A percentile compares a stretch with the other conserved stretches of the same genome.
Evolutionary conservation across 2,113 vertebrate species (phyloP).

Genomic region (Campylorhamphus procurvoides): DNA sequence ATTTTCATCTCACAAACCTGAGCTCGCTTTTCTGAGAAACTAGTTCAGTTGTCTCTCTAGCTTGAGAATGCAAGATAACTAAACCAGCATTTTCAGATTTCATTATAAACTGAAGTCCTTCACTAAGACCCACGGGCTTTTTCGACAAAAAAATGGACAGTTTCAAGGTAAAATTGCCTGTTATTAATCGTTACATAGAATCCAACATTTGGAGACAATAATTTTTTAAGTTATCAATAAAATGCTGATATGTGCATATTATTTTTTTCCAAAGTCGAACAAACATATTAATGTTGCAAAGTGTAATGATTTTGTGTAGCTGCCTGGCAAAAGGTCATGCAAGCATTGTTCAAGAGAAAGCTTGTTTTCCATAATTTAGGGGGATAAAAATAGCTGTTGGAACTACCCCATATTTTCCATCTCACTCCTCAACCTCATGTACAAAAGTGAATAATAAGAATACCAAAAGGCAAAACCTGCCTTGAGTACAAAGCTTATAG

Average conservation of each 20-base stretch:
- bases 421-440: background rate
- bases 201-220: background rate
- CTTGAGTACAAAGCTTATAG: background rate
- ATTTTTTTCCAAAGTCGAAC: background rate
- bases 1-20: background rate
- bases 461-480: background rate
- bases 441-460: background rate
- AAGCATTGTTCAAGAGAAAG: background rate
- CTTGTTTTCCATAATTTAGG: background rate
- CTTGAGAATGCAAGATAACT: background rate
- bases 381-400: background rate
- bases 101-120: background rate
- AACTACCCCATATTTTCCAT: background rate
- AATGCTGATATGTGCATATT: background rate
- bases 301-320: constrained; percentile 22
- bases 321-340: background rate
- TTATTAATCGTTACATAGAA: background rate
- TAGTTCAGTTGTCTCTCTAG: background rate
- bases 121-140: background rate
- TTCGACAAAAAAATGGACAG: background rate
- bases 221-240: background rate
- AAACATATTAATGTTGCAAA: background rate
- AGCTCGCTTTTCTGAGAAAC: background rate
- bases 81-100: background rate
- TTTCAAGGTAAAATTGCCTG: background rate